Percentiles rank a stretch among this genome's conserved stretches.
Evolutionary conservation across 1,140 invertebrate genomes (phyloP).

Genomic region (Chrysoperla carnea): DNA sequence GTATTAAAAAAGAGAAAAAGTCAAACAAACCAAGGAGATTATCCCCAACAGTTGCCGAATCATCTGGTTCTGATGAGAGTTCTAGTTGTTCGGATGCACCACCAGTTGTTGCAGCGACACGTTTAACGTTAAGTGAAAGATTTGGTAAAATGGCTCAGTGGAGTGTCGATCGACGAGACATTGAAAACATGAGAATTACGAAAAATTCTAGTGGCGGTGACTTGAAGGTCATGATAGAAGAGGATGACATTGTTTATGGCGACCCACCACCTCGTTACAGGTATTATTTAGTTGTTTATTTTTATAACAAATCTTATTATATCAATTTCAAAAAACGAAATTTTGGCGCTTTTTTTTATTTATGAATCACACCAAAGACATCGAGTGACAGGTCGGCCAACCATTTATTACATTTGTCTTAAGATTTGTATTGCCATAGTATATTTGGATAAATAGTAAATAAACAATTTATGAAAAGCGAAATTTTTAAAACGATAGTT

Average conservation of each 20-base stretch:
- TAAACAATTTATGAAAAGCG: too few relatives aligned
- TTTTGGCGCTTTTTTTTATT: too few relatives aligned
- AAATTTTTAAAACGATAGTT: too few relatives aligned
- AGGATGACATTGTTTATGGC: conserved; percentile 27
- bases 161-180: conserved; percentile 58
- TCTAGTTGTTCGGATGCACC: conserved; percentile 17
- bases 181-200: conserved; percentile 72
- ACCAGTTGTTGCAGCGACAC: conserved; percentile 23
- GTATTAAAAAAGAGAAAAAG: conserved; percentile 18
- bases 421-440: too few relatives aligned
- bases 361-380: too few relatives aligned
- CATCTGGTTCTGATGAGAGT: conserved; percentile 23
- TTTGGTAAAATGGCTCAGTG: conserved; percentile 84
- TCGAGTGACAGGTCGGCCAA: too few relatives aligned
- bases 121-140: conserved; percentile 55
- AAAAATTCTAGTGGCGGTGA: conserved; percentile 42
- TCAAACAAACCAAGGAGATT: conserved; percentile 9
- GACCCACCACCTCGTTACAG: conserved; percentile 26
- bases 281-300: conserved; percentile 13
- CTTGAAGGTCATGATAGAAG: conserved; percentile 58
- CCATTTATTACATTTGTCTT: too few relatives aligned
- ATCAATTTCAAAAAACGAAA: too few relatives aligned
- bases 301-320: too few relatives aligned
- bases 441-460: too few relatives aligned
- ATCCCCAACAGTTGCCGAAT: conserved; percentile 16